Percentiles rank a stretch among this genome's conserved stretches.
Conservation (phyloP, 2,888 invertebrate genomes). For the Parnassius smintheus region DNA sequence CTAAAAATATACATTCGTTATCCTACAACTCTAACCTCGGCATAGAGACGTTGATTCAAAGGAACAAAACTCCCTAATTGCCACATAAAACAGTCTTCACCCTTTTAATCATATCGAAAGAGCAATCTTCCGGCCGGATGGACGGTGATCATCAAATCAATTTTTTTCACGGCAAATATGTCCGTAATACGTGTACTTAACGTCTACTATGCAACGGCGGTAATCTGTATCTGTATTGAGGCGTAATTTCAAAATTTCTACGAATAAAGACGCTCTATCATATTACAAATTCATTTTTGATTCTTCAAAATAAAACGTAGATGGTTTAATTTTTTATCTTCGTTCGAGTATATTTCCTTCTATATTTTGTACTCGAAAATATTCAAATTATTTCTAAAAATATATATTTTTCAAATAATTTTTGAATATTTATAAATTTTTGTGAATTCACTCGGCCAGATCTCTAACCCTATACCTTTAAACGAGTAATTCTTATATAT, state of each 20-base stretch:
- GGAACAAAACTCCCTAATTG: slow-evolving; percentile 71
- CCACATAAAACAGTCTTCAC: slow-evolving; percentile 77
- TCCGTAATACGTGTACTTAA: slow-evolving; percentile 40
- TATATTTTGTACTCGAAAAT: neutral
- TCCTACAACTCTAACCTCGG: slow-evolving; percentile 34
- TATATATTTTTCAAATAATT: too few species aligned
- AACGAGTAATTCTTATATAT: too few species aligned
- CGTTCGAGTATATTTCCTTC: slow-evolving; percentile 30
- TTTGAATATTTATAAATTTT: too few species aligned
- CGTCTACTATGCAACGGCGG: slow-evolving; percentile 40
- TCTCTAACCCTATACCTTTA: too few species aligned
- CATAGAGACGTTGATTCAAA: slow-evolving; percentile 54
- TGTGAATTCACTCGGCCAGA: too few species aligned
- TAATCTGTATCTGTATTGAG: slow-evolving; percentile 43
- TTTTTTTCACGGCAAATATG: slow-evolving; percentile 37
- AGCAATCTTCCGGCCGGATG: slow-evolving; percentile 77
- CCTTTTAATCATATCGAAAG: slow-evolving; percentile 80
- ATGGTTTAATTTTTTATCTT: slow-evolving; percentile 55
- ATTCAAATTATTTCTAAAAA: too few species aligned
- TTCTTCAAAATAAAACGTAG: slow-evolving; percentile 74
- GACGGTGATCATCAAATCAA: slow-evolving; percentile 50
- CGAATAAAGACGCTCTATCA: slow-evolving; percentile 69
- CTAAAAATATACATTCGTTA: slow-evolving; percentile 34
- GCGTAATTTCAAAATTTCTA: slow-evolving; percentile 64
- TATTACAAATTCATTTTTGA: slow-evolving; percentile 75